Evolutionary conservation across 2,888 invertebrate species (phyloP).

Genomic region (Agriopis aurantiaria): DNA sequence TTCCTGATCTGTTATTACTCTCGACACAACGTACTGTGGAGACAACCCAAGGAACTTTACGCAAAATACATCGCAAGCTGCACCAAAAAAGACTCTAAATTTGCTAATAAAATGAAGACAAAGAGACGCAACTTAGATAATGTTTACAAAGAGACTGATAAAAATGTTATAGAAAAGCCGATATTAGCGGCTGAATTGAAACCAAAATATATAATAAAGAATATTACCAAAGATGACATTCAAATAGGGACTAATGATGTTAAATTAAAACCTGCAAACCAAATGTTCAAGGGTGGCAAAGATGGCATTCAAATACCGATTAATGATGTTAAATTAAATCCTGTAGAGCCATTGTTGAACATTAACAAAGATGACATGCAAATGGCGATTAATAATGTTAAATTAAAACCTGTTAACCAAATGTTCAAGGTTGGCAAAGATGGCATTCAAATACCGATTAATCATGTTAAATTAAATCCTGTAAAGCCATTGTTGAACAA

Average conservation of each 20-base stretch:
- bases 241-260: neutral
- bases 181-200: no score
- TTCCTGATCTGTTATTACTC: conserved; percentile 90
- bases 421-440: neutral
- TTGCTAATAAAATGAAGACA: conserved; percentile 27
- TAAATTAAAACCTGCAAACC: neutral
- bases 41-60: conserved; percentile 83
- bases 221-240: conserved; percentile 1
- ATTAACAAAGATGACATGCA: neutral
- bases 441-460: neutral
- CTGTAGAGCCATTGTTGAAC: neutral
- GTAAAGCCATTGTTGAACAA: neutral
- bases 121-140: neutral
- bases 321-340: neutral
- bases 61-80: conserved; percentile 62
- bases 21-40: conserved; percentile 88
- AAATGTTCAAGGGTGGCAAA: neutral
- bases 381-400: neutral
- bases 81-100: conserved; percentile 41
- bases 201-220: neutral
- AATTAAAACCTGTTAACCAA: neutral
- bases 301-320: neutral
- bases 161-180: neutral
- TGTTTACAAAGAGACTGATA: neutral
- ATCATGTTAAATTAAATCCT: neutral